These are phyloP conservation scores for Rhinolophus sinicus DNA, from an alignment of 2,113 vertebrate genomes.

Conservation along the genomic window DNA sequence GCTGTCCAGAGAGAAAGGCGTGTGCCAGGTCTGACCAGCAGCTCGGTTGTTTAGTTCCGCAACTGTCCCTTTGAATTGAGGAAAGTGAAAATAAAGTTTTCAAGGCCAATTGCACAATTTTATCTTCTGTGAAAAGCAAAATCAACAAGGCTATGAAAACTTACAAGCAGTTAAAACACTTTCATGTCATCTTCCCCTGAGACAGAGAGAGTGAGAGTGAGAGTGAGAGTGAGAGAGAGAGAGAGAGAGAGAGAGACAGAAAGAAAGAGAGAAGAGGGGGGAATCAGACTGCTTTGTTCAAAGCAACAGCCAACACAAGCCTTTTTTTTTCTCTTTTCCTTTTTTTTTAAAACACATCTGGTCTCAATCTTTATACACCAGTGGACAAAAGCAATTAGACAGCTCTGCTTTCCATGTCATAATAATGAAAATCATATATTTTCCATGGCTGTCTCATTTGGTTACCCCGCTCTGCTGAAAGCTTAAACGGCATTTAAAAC, in stretches of 20 bases:
- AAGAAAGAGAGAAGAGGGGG: background rate
- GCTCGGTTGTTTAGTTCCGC: background rate
- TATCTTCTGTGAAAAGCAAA: slow-evolving; percentile 60
- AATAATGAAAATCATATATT: slow-evolving; percentile 72
- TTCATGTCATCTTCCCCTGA: slow-evolving; percentile 31
- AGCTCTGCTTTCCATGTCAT: slow-evolving; percentile 51
- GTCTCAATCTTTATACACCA: slow-evolving; percentile 67
- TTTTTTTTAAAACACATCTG: slow-evolving; percentile 62
- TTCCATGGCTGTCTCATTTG: slow-evolving; percentile 57
- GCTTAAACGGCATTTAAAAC: slow-evolving; percentile 10
- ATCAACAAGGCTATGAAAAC: slow-evolving; percentile 65
- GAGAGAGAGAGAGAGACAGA: background rate
- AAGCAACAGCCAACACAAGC: background rate
- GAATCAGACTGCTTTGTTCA: slow-evolving; percentile 50
- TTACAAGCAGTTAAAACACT: slow-evolving; percentile 35
- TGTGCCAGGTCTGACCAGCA: rapidly evolving
- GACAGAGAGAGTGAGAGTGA: background rate
- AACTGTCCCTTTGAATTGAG: background rate
- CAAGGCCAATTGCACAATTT: slow-evolving; percentile 65
- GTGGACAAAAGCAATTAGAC: slow-evolving; percentile 76
- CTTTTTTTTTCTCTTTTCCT: background rate
- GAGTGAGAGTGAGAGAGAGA: background rate
- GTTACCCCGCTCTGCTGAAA: slow-evolving; percentile 44
- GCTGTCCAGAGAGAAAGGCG: background rate
- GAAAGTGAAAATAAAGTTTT: slow-evolving; percentile 61